Percentiles rank a stretch among this genome's conserved stretches.
Conservation (phyloP, 2,888 invertebrate species). For the Protodeltote pygarga region DNA sequence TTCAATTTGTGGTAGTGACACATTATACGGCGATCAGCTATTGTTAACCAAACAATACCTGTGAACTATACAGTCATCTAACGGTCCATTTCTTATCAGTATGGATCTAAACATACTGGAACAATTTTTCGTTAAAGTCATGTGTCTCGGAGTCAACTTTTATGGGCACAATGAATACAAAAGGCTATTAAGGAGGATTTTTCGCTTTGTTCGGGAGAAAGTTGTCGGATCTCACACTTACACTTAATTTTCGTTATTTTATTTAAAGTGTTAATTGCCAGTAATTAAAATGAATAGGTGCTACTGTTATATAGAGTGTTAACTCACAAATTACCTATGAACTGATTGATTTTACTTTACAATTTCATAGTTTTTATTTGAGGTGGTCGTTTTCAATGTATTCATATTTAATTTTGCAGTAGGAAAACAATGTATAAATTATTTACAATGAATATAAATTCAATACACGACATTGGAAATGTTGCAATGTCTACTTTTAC, state of each 20-base stretch:
- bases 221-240: conserved; percentile 52
- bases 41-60: conserved; percentile 41
- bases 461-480: too few species aligned
- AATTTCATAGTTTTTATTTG: too few species aligned
- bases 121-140: conserved; percentile 29
- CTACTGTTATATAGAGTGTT: neutral
- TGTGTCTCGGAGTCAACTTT: conserved; percentile 21
- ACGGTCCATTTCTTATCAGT: conserved; percentile 40
- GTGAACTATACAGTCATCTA: conserved; percentile 33
- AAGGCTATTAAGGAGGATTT: conserved; percentile 53
- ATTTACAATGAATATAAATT: too few species aligned
- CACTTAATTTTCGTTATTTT: conserved; percentile 30
- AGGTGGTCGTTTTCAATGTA: too few species aligned
- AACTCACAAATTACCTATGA: too few species aligned
- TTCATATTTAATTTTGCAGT: too few species aligned
- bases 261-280: conserved; percentile 16
- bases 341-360: too few species aligned
- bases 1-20: conserved; percentile 1
- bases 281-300: conserved; percentile 11
- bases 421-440: too few species aligned
- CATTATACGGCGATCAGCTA: conserved; percentile 23
- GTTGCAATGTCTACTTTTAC: neutral
- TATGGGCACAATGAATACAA: conserved; percentile 50
- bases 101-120: conserved; percentile 39
- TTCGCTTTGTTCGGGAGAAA: conserved; percentile 61